phyloP scores from a whole-genome alignment of 2,113 vertebrate genomes.

The Actenoides hombroni region DNA sequence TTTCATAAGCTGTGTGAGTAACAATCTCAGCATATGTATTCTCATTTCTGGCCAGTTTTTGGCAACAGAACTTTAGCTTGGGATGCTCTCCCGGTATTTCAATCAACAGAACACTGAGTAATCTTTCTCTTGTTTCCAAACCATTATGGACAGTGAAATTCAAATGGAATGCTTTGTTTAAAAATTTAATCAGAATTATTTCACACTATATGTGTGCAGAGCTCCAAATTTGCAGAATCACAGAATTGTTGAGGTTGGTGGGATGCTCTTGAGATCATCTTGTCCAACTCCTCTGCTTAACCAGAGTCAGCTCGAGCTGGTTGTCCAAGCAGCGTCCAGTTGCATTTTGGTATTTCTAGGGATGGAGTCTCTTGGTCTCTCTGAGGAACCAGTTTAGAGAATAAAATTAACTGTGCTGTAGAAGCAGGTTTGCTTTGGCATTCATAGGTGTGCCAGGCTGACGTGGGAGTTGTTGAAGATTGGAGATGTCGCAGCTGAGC shows the following conservation, averaged over 20 bases:
- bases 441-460: background rate
- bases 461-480: background rate
- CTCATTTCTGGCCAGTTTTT: background rate
- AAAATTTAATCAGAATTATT: background rate
- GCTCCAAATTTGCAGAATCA: background rate
- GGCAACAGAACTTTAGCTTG: background rate
- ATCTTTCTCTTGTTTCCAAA: background rate
- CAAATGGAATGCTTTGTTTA: background rate
- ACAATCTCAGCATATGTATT: background rate
- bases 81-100: background rate
- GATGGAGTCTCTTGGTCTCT: background rate
- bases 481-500: background rate
- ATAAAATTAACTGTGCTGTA: background rate
- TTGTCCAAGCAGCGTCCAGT: background rate
- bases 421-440: background rate
- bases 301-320: background rate
- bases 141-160: background rate
- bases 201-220: rapidly evolving
- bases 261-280: background rate
- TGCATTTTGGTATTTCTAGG: background rate
- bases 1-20: background rate
- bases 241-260: background rate
- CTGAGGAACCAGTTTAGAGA: rapidly evolving
- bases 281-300: background rate
- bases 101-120: background rate